Conservation (phyloP, 2,888 invertebrate genomes). For the Watsonalla binaria region DNA sequence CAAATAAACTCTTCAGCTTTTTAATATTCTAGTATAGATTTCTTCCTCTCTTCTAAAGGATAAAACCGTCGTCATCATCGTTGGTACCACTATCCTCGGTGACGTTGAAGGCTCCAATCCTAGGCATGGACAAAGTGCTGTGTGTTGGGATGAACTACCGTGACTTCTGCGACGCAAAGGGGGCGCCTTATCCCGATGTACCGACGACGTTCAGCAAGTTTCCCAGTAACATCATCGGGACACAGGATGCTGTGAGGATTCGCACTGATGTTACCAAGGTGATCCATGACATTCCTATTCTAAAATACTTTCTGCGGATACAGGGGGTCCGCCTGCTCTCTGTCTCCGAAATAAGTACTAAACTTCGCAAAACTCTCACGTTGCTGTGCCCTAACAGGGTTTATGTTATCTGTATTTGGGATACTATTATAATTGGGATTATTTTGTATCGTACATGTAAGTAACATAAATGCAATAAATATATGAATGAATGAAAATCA, state of each 20-base stretch:
- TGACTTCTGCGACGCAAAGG: conserved; percentile 92
- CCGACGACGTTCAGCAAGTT: conserved; percentile 95
- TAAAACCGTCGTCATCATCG: conserved; percentile 23
- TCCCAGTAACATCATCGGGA: conserved; percentile 86
- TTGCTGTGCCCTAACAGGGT: too few species aligned
- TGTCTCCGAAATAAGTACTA: too few species aligned
- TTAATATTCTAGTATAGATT: too few species aligned
- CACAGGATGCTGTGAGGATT: conserved; percentile 80
- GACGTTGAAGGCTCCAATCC: conserved; percentile 84
- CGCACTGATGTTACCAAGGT: conserved; percentile 47
- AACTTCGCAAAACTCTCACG: too few species aligned
- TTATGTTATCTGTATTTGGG: too few species aligned
- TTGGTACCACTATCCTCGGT: conserved; percentile 70
- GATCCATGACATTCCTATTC: not conserved
- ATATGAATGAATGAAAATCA: too few species aligned
- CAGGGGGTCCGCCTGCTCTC: too few species aligned
- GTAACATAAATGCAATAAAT: too few species aligned
- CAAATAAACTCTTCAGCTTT: too few species aligned
- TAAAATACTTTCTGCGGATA: too few species aligned
- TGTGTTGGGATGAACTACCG: conserved; percentile 92
- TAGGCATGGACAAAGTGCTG: conserved; percentile 88
- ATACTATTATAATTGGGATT: too few species aligned
- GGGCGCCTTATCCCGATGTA: conserved; percentile 82
- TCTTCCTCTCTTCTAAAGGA: conserved; percentile 20
- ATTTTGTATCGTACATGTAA: too few species aligned